These are phyloP conservation scores for Nothocercus julius DNA, from an alignment of 2,113 vertebrate genomes.

Conservation along the genomic window DNA sequence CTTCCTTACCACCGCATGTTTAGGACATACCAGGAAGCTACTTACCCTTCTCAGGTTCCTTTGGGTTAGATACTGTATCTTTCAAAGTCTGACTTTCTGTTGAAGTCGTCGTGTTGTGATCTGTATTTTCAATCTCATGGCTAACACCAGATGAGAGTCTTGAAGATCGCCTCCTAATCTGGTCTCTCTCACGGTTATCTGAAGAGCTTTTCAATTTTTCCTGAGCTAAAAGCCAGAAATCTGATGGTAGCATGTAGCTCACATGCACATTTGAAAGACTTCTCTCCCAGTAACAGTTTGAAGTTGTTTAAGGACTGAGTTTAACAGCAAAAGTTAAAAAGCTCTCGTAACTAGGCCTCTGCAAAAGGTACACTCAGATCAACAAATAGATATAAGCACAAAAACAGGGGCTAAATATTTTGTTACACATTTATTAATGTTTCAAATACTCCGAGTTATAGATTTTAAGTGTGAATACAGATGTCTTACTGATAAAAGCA, in stretches of 20 bases:
- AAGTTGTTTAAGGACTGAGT: neutral
- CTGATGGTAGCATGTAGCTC: neutral
- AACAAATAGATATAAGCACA: neutral
- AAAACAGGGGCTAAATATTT: neutral
- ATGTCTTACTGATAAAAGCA: neutral
- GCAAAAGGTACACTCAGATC: neutral
- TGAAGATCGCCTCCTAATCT: conserved; percentile 75
- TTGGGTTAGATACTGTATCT: conserved; percentile 53
- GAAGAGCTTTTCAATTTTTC: conserved; percentile 75
- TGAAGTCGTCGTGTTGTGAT: conserved; percentile 50
- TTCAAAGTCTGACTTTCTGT: conserved; percentile 59
- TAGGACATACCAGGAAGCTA: neutral
- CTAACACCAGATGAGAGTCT: conserved; percentile 72
- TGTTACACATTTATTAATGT: too few relatives aligned
- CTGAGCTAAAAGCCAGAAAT: conserved; percentile 69
- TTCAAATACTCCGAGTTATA: neutral
- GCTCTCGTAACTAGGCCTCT: neutral
- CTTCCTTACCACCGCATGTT: neutral
- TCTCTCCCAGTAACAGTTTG: neutral
- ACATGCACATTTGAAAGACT: neutral
- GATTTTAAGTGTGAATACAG: neutral
- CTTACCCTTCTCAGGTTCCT: conserved; percentile 74
- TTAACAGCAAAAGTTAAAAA: neutral
- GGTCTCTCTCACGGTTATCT: conserved; percentile 74
- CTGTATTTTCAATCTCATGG: conserved; percentile 69